Evolutionary conservation across 53 echinoderm and acorn worm species (phyloP).

Genomic region (Patiria pectinifera): DNA sequence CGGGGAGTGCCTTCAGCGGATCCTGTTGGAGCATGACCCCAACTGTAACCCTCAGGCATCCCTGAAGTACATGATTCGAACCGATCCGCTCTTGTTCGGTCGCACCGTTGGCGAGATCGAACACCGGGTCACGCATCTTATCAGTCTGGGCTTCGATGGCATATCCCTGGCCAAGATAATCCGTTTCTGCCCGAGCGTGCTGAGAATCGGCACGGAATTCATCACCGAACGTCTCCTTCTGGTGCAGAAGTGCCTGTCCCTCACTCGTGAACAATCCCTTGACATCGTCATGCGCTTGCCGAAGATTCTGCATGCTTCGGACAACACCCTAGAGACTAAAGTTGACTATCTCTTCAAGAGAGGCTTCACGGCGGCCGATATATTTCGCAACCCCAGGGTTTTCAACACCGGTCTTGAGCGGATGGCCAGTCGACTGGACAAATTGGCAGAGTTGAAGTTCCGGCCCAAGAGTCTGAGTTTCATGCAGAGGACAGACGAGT

Average conservation of each 20-base stretch:
- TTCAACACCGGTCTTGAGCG: constrained; percentile 45
- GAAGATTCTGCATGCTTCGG: constrained; percentile 52
- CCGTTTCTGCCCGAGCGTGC: constrained; percentile 78
- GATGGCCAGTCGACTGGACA: constrained; percentile 47
- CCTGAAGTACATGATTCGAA: constrained; percentile 75
- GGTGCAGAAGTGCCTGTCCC: constrained; percentile 57
- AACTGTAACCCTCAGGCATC: constrained; percentile 48
- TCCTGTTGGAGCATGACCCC: constrained; percentile 75
- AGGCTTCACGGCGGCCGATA: constrained; percentile 22
- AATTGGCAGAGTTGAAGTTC: constrained; percentile 31
- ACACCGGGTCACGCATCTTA: constrained; percentile 70
- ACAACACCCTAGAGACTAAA: constrained; percentile 58
- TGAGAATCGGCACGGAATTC: constrained; percentile 79
- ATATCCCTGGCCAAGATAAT: constrained; percentile 72
- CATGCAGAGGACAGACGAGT: constrained; percentile 38
- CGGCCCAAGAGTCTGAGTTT: constrained; percentile 18
- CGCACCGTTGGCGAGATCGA: constrained; percentile 68
- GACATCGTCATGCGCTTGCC: constrained; percentile 54
- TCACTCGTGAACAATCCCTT: constrained; percentile 51
- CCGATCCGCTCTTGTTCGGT: constrained; percentile 71
- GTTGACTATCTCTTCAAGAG: constrained; percentile 46
- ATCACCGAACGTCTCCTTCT: constrained; percentile 63
- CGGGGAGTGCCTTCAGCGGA: constrained; percentile 58
- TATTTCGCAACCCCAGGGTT: constrained; percentile 43
- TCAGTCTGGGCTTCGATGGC: constrained; percentile 65